phyloP scores from a whole-genome alignment of 2,888 invertebrate species.

The Saturnia japonica region DNA sequence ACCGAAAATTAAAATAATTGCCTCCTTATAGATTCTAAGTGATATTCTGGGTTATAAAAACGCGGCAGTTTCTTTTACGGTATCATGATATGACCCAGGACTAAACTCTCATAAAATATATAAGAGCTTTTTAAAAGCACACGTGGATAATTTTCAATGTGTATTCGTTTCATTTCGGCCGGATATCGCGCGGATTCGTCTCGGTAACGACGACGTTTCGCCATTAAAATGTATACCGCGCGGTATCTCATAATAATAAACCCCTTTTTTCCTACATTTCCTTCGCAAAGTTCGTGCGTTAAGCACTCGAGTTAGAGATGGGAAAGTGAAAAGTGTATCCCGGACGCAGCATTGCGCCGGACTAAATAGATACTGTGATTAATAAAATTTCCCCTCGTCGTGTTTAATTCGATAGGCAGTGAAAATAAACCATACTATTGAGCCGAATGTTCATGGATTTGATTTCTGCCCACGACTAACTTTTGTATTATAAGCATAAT shows the following conservation, averaged over 20 bases:
- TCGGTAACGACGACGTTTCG: constrained; percentile 44
- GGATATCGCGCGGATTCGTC: constrained; percentile 44
- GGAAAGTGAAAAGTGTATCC: constrained; percentile 2
- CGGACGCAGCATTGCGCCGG: background rate
- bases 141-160: constrained; percentile 28
- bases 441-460: too few relatives aligned
- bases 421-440: too few relatives aligned
- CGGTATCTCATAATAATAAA: constrained; percentile 39
- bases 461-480: too few relatives aligned
- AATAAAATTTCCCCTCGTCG: background rate
- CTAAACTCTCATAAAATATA: background rate
- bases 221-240: constrained; percentile 42
- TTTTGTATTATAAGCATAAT: too few relatives aligned
- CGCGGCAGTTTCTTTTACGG: background rate
- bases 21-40: background rate
- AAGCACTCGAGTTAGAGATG: constrained; percentile 23
- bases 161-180: constrained; percentile 46
- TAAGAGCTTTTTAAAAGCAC: constrained; percentile 15
- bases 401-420: too few relatives aligned
- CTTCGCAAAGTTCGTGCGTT: constrained; percentile 26
- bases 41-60: background rate
- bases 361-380: background rate
- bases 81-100: background rate
- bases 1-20: background rate
- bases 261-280: constrained; percentile 31